Percentiles rank a stretch among this genome's conserved stretches.
Conservation (phyloP, 2,888 invertebrate genomes). For the Rhaphigaster nebulosa region DNA sequence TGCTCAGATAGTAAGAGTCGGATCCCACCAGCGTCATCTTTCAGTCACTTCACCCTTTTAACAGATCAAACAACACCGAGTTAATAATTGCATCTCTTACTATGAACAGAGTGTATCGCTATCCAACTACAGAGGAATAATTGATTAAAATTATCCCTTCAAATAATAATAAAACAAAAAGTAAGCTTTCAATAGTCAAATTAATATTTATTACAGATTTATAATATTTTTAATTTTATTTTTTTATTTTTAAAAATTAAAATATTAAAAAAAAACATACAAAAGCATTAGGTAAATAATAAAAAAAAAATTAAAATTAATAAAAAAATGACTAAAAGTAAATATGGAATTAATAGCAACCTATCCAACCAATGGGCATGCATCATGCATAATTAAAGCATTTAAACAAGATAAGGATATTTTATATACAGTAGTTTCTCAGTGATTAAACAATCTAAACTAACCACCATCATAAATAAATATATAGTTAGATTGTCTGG, state of each 20-base stretch:
- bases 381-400: constrained; percentile 56
- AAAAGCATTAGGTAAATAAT: neutral
- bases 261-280: neutral
- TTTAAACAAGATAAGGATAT: constrained; percentile 39
- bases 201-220: neutral
- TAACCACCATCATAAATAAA: neutral
- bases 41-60: constrained; percentile 61
- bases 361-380: constrained; percentile 54
- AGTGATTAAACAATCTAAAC: neutral
- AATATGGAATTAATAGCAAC: constrained; percentile 54
- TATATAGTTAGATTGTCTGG: neutral
- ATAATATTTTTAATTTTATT: neutral
- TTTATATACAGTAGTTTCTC: constrained; percentile 25
- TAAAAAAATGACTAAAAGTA: constrained; percentile 56
- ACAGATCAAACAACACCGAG: constrained; percentile 63
- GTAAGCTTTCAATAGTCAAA: neutral
- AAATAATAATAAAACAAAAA: constrained; percentile 17
- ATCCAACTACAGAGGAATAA: constrained; percentile 55
- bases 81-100: constrained; percentile 57
- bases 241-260: neutral
- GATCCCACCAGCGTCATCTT: constrained; percentile 56
- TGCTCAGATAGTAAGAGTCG: constrained; percentile 64
- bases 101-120: constrained; percentile 59
- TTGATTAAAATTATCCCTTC: constrained; percentile 39
- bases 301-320: neutral